phyloP scores from a whole-genome alignment of 2,797 vertebrate genomes.

The Pseudomugil gertrudae region DNA sequence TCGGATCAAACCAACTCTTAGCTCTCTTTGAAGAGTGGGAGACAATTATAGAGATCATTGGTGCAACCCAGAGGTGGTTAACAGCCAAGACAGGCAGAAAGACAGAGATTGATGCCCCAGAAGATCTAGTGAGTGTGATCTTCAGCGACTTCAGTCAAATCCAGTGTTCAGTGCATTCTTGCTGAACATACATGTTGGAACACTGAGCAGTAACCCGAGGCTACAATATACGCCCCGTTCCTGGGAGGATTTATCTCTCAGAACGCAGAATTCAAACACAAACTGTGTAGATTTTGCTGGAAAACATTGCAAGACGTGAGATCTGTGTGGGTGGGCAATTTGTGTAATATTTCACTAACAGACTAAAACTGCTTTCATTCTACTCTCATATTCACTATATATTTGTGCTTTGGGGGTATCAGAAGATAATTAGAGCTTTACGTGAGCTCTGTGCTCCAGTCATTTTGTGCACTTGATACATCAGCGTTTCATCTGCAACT shows the following conservation, averaged over 20 bases:
- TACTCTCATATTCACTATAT: constrained; percentile 2
- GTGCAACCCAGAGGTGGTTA: constrained; percentile 79
- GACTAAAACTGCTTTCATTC: not conserved
- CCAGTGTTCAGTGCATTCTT: not conserved
- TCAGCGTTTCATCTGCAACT: not conserved
- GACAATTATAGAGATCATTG: constrained; percentile 80
- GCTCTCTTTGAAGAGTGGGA: constrained; percentile 77
- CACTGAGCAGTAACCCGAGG: constrained; percentile 24
- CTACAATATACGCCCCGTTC: constrained; percentile 3
- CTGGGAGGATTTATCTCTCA: constrained; percentile 10
- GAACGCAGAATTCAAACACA: constrained; percentile 5
- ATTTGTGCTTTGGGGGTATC: not conserved
- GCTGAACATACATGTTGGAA: constrained; percentile 36
- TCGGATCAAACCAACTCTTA: constrained; percentile 78
- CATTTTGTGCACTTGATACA: not conserved
- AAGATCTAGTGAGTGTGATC: constrained; percentile 57
- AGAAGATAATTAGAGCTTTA: not conserved
- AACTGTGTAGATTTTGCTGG: constrained; percentile 6
- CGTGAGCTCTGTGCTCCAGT: not conserved
- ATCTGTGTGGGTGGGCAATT: constrained; percentile 23
- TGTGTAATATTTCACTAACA: constrained; percentile 14
- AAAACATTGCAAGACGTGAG: constrained; percentile 16
- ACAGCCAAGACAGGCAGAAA: constrained; percentile 75
- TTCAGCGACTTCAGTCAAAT: constrained; percentile 43
- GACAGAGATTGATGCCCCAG: constrained; percentile 71